Base-by-base conservation (phyloP, 2,797 vertebrate species). In the Enteromius trimaculatus region DNA sequence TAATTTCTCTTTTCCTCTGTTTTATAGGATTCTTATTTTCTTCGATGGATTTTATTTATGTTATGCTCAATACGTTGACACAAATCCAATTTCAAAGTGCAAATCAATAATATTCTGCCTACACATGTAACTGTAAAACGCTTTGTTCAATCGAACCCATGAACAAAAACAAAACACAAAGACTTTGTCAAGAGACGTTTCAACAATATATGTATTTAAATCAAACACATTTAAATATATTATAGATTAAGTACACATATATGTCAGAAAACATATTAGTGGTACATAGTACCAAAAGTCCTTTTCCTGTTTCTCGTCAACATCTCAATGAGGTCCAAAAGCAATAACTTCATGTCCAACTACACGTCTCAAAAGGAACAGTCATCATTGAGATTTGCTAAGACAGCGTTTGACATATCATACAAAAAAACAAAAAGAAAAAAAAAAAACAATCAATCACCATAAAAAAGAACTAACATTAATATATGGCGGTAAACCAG, bases 221-320 rank as follows among this genome's bases (percentile, higher is more conserved):
- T 97, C 96, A 96, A 97, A 98, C 97, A 98, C 97, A 97, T 97
- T 99, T 95, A 99, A 99, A 99, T 99, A 98, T 92, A 96, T 96
- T 97, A 96, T 96, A 95, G 95, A 97, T 97, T 96, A 97, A 94
- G 96, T 97, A 97, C 96, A 98, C 95, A 97, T 94, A 95, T 94
- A 96, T 93, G 92, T 97, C 94, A 95, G 94, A 96, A 96, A 96
- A 95, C 96, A 96, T 91, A 94, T 95, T 94, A 93, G 91, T 95
- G 98, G 98, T 99, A 99, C 98, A 99, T 95, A 95, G 98, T 98
- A 99, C 98, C 98, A 98, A 96, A 95, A 95, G 94, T 96, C 93
- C 95, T 94, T 84, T 85, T 94, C 95, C 93, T 95, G 93, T 93
- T 95, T 96, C 92, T 92, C 91, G 90, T 94, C 93, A 92, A 96